Base-by-base conservation (phyloP, 1,140 invertebrate species). In the Chrysoperla carnea region DNA sequence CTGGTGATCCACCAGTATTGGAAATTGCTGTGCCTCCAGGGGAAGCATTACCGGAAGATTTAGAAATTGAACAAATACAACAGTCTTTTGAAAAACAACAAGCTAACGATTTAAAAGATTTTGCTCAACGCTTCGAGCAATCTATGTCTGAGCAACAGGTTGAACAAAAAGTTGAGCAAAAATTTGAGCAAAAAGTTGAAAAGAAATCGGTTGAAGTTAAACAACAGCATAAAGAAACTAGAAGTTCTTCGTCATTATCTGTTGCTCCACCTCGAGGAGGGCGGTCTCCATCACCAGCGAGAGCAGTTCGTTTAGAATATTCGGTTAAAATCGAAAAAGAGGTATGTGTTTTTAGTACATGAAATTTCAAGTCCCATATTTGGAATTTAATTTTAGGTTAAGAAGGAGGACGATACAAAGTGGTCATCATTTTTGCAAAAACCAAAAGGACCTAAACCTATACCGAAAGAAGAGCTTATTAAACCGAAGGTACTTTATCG, bases 351-450 rank as follows among this genome's bases (percentile, higher is more conserved):
- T 23, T 23, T 23, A 2, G 17, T 5, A 23, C n/a, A n/a, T n/a
- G n/a, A n/a, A n/a, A n/a, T n/a, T n/a, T n/a, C n/a, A n/a, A n/a
- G n/a, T n/a, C n/a, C n/a, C n/a, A n/a, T n/a, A 23, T 23, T 5
- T 23, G 17, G 5, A 23, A 3, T 23, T 23, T 23, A 23, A 3
- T 23, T 23, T 23, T 23, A 23, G 17, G 5, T 5, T 2, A 23
- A 23, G 17, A 23, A 23, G 5, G 17, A 23, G 5, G 2, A 23
- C 5, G 17, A 23, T 23, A 23, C 17, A 23, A 75, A 68, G 43
- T 75, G 67, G 53, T 78, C 79, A n/a, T 78, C 76, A 9, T 82
- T 82, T 50, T 54, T 81, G 31, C 73, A 79, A 51, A 78, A 75
- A 47, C 78, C 79, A 1, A 66, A 72, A 47, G 62, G 75, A 15